These are phyloP conservation scores for Lepus oiostolus DNA, from an alignment of 2,797 vertebrate species.

Conservation along the genomic window DNA sequence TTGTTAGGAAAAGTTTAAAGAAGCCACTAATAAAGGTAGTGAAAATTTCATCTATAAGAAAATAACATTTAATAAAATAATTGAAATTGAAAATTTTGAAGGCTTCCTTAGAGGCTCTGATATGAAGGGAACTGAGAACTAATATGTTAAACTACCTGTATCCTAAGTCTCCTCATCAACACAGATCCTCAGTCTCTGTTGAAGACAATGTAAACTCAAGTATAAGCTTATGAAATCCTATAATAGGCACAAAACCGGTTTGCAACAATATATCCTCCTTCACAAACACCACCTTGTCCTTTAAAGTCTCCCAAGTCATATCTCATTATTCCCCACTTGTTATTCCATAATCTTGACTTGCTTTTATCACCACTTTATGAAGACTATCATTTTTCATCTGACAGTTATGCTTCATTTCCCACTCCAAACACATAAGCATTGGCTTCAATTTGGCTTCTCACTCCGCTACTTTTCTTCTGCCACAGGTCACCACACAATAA, in stretches of 20 bases:
- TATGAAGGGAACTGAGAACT: neutral
- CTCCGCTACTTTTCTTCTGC: neutral
- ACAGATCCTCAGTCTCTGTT: neutral
- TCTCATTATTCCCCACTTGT: neutral
- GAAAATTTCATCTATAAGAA: neutral
- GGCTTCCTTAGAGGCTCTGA: neutral
- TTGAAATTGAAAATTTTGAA: neutral
- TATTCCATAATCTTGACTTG: neutral
- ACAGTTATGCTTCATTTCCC: constrained; percentile 38
- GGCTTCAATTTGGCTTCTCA: constrained; percentile 16
- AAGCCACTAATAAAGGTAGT: neutral
- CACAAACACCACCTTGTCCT: neutral
- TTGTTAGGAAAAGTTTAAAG: constrained; percentile 1
- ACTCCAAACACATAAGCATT: neutral
- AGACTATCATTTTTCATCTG: neutral
- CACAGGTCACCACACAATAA: neutral
- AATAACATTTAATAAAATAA: neutral
- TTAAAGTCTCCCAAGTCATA: neutral
- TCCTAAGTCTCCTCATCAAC: neutral
- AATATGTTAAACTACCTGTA: neutral
- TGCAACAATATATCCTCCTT: neutral
- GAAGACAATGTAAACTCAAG: neutral
- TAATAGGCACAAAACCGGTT: neutral
- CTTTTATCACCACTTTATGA: constrained; percentile 12
- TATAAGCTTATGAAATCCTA: neutral